Evolutionary conservation across 1,140 invertebrate species (phyloP).

Genomic region (Ceratoteleas bidentatus): DNA sequence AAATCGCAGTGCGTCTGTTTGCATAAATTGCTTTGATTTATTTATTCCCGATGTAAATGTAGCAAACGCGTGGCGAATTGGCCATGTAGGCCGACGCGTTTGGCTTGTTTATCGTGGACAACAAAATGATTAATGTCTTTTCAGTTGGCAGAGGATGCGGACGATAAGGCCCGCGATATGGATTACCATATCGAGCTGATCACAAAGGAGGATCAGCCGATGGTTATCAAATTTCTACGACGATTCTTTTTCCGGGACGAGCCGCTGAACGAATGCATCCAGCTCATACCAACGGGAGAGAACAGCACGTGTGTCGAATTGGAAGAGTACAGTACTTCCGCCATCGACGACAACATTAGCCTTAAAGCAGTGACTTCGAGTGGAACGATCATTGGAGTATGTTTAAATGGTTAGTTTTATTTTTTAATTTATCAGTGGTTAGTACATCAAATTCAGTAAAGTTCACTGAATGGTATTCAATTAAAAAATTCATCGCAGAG

Average conservation of each 20-base stretch:
- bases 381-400: constrained; percentile 84
- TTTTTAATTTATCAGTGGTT: background rate
- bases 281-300: constrained; percentile 83
- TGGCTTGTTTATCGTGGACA: background rate
- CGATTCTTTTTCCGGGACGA: constrained; percentile 88
- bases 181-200: constrained; percentile 75
- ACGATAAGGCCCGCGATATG: constrained; percentile 65
- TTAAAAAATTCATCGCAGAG: too few species aligned
- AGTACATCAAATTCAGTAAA: too few species aligned
- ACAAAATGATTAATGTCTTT: constrained; percentile 16
- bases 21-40: background rate
- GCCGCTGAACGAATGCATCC: constrained; percentile 85
- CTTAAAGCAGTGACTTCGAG: constrained; percentile 84
- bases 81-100: background rate
- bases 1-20: background rate
- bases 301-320: constrained; percentile 85
- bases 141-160: constrained; percentile 72
- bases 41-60: background rate
- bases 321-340: constrained; percentile 84
- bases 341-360: constrained; percentile 83
- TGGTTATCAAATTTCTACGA: constrained; percentile 83
- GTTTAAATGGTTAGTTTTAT: constrained; percentile 76
- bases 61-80: background rate
- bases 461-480: too few species aligned
- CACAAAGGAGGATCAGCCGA: constrained; percentile 79